Evolutionary conservation across 2,113 vertebrate genomes (phyloP), one percentile per base, ranked within the genome.

Genomic region (Dromaius novaehollandiae): DNA sequence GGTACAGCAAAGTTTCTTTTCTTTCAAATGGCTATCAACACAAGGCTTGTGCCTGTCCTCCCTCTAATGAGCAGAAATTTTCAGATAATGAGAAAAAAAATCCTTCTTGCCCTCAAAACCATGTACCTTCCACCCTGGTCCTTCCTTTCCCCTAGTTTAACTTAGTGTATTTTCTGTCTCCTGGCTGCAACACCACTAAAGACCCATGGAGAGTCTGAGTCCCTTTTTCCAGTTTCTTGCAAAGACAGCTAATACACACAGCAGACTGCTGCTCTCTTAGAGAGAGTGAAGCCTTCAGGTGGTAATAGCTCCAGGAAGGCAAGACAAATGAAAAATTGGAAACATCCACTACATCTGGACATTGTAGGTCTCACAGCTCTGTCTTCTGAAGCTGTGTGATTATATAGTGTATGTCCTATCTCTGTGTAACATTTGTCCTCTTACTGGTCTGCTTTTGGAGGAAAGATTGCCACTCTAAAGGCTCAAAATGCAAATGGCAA

Each of bases 61-160:
- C 56, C 4, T 70, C 13, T 66, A 46, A 63, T 4, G 9, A 26
- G 10, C 16, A 68, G 12, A 60, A 76, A 79, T 18, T 10, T 63
- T 73, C 40, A 81, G 36, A 65, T 12, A 48, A 46, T 3, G 6
- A 42, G 36, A 21, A 28, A 66, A 58, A 79, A 38, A 30, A 70
- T 38, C 12, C 10, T 22, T 1, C 7, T 75, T 0, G 1, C 9
- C 32, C 74, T 94, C 7, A 56, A 87, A 91, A 76, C 16, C 9
- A 30, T 11, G 28, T 3, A 40, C 12, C 5, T 74, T 74, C 81
- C 63, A 36, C 17, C 7, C 66, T 44, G 22, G 2, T 7, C 7
- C 1, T 2, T 73, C 38, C 20, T 86, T 69, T 9, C 13, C 11
- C 1, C 0, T 2, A 1, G 4, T 60, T 73, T 85, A 76, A 25